A percentile compares a stretch with the other conserved stretches of the same genome.
Evolutionary conservation across 1,140 invertebrate species (phyloP).

Genomic region (Drosophila bifasciata): DNA sequence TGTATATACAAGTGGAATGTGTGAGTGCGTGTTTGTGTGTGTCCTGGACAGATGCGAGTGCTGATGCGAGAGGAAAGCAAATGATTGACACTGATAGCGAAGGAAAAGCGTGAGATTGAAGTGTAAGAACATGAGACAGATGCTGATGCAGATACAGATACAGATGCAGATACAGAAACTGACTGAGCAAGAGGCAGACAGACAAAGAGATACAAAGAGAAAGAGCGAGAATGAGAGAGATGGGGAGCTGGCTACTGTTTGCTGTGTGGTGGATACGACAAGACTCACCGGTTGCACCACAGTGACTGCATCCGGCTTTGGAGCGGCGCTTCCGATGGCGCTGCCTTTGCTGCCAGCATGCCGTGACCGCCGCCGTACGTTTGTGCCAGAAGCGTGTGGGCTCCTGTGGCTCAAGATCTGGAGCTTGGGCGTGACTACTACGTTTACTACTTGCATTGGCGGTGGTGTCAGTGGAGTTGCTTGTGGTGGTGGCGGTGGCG

Average conservation of each 20-base stretch:
- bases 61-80: neutral
- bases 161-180: slow-evolving; percentile 6
- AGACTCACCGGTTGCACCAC: slow-evolving; percentile 83
- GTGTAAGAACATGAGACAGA: slow-evolving; percentile 35
- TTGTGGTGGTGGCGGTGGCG: slow-evolving; percentile 38
- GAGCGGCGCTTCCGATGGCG: slow-evolving; percentile 65
- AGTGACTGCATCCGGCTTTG: slow-evolving; percentile 81
- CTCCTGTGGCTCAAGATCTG: slow-evolving; percentile 35
- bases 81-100: slow-evolving; percentile 19
- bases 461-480: slow-evolving; percentile 42
- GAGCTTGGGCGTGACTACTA: slow-evolving; percentile 63
- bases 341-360: slow-evolving; percentile 76
- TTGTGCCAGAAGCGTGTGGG: slow-evolving; percentile 77
- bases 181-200: slow-evolving; percentile 10
- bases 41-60: slow-evolving; percentile 1
- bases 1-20: neutral
- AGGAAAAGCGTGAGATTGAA: slow-evolving; percentile 15
- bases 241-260: neutral
- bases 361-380: slow-evolving; percentile 58
- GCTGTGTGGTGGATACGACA: slow-evolving; percentile 58
- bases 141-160: slow-evolving; percentile 11
- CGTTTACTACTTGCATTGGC: slow-evolving; percentile 70
- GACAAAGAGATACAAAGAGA: slow-evolving; percentile 15
- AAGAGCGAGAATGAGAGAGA: slow-evolving; percentile 11
- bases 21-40: slow-evolving; percentile 1